Evolutionary conservation across 2,888 invertebrate species (phyloP).

Genomic region (Phasia obesa): DNA sequence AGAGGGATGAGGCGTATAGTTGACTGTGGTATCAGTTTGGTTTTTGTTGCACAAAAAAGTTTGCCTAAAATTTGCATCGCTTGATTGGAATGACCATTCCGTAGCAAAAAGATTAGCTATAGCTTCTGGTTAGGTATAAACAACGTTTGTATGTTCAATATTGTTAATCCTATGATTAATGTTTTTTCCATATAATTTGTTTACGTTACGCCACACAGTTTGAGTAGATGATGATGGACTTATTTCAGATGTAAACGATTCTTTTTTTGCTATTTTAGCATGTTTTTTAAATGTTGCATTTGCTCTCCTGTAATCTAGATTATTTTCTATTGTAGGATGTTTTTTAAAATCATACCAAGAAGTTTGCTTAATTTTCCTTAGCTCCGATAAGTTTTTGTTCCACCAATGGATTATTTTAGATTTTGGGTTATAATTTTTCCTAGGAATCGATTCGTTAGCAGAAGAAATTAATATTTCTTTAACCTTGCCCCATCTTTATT

Average conservation of each 20-base stretch:
- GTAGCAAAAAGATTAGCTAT: not conserved
- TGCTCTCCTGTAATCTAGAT: conserved; percentile 4
- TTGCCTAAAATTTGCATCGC: not conserved
- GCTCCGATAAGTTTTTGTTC: not conserved
- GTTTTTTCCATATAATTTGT: not conserved
- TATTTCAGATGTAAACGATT: not conserved
- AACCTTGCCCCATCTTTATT: too few relatives aligned
- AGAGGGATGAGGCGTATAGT: not conserved
- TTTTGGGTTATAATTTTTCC: too few relatives aligned
- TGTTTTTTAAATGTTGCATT: not conserved
- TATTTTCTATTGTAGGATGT: not conserved
- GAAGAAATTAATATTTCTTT: too few relatives aligned
- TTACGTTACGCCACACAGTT: not conserved
- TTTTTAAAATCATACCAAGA: too few relatives aligned
- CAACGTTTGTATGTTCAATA: not conserved
- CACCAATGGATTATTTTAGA: too few relatives aligned
- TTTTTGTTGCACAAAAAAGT: not conserved
- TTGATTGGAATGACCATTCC: not conserved
- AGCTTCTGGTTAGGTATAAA: not conserved
- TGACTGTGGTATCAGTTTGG: not conserved
- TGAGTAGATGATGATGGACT: not conserved
- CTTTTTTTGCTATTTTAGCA: too few relatives aligned
- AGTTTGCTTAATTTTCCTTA: conserved; percentile 3
- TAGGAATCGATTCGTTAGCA: too few relatives aligned
- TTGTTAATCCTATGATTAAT: not conserved